These are phyloP conservation scores for Cerastis leucographa DNA, from an alignment of 2,888 invertebrate genomes.

Conservation along the genomic window DNA sequence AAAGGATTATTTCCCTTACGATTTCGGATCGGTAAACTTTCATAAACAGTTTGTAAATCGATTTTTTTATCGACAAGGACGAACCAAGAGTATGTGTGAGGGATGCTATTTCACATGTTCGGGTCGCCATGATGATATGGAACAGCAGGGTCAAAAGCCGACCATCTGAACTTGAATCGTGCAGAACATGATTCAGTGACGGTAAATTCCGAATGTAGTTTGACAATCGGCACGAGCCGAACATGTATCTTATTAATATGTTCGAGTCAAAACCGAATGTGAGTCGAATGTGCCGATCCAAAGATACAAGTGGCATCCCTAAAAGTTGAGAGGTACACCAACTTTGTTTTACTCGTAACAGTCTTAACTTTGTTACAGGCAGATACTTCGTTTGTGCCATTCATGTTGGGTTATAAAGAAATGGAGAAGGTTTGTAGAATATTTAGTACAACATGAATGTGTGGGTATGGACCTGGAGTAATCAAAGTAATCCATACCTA, in stretches of 20 bases:
- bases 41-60: conserved; percentile 11
- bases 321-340: conserved; percentile 22
- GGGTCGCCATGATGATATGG: neutral
- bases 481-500: no score
- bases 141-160: neutral
- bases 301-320: neutral
- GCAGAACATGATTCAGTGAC: neutral
- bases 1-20: conserved; percentile 7
- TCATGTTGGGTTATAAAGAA: neutral
- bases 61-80: neutral
- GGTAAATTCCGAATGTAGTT: neutral
- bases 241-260: neutral
- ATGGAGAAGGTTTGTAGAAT: neutral
- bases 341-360: conserved; percentile 35
- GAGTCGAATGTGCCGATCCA: neutral
- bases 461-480: neutral
- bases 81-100: neutral
- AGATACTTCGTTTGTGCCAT: conserved; percentile 13
- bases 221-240: neutral
- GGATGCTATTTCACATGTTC: neutral
- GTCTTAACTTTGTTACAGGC: conserved; percentile 30
- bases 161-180: no score
- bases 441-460: neutral
- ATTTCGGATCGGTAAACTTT: conserved; percentile 9
- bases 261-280: neutral